Evolutionary conservation across 2,113 vertebrate species (phyloP).

Genomic region (Budorcas taxicolor): DNA sequence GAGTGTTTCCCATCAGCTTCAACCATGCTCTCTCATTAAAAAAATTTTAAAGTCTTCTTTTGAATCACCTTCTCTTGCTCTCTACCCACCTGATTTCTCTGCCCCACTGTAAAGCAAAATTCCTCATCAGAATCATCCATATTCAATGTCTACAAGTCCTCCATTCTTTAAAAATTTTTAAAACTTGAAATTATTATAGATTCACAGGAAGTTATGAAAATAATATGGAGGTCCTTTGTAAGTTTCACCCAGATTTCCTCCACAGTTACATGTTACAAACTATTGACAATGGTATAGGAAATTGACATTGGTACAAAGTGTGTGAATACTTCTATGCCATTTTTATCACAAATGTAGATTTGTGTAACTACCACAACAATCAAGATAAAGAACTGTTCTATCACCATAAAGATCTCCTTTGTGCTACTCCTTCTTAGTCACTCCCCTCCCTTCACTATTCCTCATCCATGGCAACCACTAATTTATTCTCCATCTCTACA

Average conservation of each 20-base stretch:
- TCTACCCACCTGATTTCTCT: not conserved
- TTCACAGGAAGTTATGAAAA: conserved; percentile 20
- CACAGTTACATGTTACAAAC: not conserved
- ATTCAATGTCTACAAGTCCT: not conserved
- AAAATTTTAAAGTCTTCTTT: not conserved
- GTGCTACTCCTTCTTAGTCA: not conserved
- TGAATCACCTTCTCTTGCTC: not conserved
- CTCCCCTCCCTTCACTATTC: not conserved
- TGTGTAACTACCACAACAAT: not conserved
- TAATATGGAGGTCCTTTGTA: not conserved
- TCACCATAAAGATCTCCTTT: not conserved
- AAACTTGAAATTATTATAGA: conserved; percentile 34
- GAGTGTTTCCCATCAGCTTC: not conserved
- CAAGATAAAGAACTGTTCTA: not conserved
- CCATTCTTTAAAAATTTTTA: not conserved
- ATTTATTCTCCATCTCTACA: conserved; percentile 20
- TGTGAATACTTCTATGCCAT: not conserved
- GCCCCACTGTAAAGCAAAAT: not conserved
- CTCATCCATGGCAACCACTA: not conserved
- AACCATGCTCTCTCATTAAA: conserved; percentile 18
- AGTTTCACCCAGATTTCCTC: not conserved
- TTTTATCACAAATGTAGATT: not conserved
- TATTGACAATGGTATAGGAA: not conserved
- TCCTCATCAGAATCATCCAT: not conserved
- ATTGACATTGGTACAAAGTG: not conserved